Evolutionary conservation across 2,888 invertebrate genomes (phyloP).

Genomic region (Orthonychiurus folsomi): DNA sequence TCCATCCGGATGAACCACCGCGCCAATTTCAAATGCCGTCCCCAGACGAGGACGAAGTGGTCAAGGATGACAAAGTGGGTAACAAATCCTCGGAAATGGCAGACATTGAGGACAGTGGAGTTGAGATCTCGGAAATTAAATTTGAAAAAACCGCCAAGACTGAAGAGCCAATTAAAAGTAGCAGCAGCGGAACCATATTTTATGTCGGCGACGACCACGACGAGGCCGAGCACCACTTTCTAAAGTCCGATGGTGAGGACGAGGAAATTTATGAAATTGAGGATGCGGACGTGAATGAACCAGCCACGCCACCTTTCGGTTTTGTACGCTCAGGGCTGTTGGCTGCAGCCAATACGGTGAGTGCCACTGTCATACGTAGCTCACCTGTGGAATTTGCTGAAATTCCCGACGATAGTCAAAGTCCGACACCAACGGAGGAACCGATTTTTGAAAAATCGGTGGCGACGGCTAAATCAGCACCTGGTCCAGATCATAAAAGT

Average conservation of each 20-base stretch:
- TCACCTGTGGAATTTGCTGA: conserved; percentile 31
- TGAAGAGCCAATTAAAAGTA: neutral
- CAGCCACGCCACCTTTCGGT: conserved; percentile 20
- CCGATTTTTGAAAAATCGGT: conserved; percentile 6
- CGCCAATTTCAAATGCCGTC: neutral
- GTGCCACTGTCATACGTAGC: conserved; percentile 35
- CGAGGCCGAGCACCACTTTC: conserved; percentile 14
- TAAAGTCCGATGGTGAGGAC: conserved; percentile 18
- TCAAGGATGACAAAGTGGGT: neutral
- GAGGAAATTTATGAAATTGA: conserved; percentile 19
- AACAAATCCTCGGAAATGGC: neutral
- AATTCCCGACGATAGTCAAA: conserved; percentile 13
- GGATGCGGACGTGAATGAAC: conserved; percentile 18
- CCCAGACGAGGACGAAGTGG: neutral
- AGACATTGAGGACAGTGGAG: neutral
- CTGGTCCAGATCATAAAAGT: neutral
- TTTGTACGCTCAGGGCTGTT: conserved; percentile 32
- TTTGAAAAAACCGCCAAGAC: neutral
- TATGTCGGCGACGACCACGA: conserved; percentile 26
- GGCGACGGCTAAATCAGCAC: neutral
- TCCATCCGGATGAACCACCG: conserved; percentile 13
- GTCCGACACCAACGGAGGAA: neutral
- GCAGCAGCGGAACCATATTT: neutral
- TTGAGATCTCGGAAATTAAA: neutral
- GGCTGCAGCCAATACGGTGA: conserved; percentile 33